Base-by-base conservation (phyloP, 2,888 invertebrate genomes). In the Ophonus ardosiacus region DNA sequence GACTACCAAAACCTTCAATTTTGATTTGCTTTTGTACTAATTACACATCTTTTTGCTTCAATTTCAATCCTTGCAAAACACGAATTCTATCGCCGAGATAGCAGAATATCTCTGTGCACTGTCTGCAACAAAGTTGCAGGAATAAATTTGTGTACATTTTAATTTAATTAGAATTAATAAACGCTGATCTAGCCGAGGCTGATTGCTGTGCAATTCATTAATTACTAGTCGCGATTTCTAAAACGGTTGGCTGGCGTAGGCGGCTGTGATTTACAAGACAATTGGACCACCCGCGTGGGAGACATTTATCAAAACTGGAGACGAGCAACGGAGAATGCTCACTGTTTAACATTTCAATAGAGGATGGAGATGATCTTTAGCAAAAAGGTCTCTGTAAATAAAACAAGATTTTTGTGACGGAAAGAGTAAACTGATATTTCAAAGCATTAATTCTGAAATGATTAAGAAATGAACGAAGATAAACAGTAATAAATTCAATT, bases 81-180 rank as follows among this genome's bases (percentile, higher is more conserved):
- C 31, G 5, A 51, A 51, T 10, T 51, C 10, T 51, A 51, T 8
- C 43, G 43, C 43, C 8, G 13, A 51, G 43, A 51, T 51, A 51
- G 43, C 43, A 51, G 10, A 51, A 51, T 51, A 51, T 7, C 43
- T 13, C 10, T 51, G 10, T 51, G 43, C 43, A 38, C n/a, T n/a
- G 68, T 68, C 38, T 38, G 68, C 68, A 68, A 63, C 43, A 81
- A 51, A 81, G 43, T 40, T 63, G 38, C 59, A 13, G 43, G 81
- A 71, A 82, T 82, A 82, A 82, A 82, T 82, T 71, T 57, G 71
- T 71, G 82, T 82, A 82, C 31, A 82, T 82, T 82, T 82, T 71
- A 82, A 82, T 82, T 82, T 51, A 82, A 82, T 71, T 81, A 56
- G 56, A 81, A 68, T 81, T 71, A 82, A 82, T 82, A 71, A 82